Base-by-base conservation (phyloP, 2,113 vertebrate genomes). In the Martes martes region DNA sequence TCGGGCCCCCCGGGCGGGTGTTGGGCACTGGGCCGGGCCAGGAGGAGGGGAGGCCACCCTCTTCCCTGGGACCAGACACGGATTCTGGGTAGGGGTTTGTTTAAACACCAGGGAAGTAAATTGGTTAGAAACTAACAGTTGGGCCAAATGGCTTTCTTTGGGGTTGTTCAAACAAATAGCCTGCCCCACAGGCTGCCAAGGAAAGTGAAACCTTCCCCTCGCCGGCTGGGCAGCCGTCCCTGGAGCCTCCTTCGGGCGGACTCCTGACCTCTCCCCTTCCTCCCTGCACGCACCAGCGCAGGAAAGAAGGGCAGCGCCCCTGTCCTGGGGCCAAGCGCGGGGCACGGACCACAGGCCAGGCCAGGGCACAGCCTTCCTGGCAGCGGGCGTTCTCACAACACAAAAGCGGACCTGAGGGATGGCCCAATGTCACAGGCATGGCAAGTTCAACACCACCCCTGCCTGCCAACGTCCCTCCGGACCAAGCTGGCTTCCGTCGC, bases 111-210 rank as follows among this genome's bases (percentile, higher is more conserved):
- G 26, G 55, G n/a, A 96, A 79, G 55, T 71, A 45, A 96, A 78
- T 45, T 65, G 65, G 82, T 97, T 71, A 80, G 89, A 95, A 96
- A 80, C 74, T 52, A 81, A 89, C 57, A 65, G 87, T 73, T 93
- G 83, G 65, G 87, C 65, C 78, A 91, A 91, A 82, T 21, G 61
- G 89, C 47, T 95, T 93, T 86, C 79, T 89, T 28, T 36, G 59
- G 69, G 82, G 90, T 47, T 91, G 63, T 86, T 95, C 86, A 96
- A 86, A 92, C 73, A 82, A 86, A 90, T 0, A 94, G 82, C 33
- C 84, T 13, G 36, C 36, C 71, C 57, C 33, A 3, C 19, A 0
- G 69, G 0, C 71, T 87, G 76, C 94, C 59, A 55, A 55, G 28
- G 65, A 83, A 85, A 85, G 89, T 47, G 65, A 92, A 55, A 52